Base-by-base conservation (phyloP, 2,888 invertebrate species). In the Nasonia oneida region DNA sequence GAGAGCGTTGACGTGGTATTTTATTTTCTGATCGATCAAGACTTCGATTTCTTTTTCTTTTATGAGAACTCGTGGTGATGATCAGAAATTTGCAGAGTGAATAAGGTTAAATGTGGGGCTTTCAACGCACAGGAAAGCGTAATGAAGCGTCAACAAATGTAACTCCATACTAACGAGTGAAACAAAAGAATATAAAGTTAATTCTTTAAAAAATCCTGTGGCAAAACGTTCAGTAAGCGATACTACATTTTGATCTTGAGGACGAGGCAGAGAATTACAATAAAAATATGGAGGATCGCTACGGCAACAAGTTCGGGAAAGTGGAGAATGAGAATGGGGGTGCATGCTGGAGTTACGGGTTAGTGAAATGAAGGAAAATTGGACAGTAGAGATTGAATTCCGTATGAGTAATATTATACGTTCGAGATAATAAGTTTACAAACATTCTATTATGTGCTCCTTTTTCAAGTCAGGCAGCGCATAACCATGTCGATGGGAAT, bases 241-340 rank as follows among this genome's bases (percentile, higher is more conserved):
- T 57, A 57, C 57, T 18, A 57, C 57, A 57, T 18, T 57, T 57
- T 57, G 2, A 57, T 57, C 57, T 57, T 8, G 57, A 57, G 57
- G 57, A 57, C 18, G 57, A 57, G 57, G 14, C 57, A 57, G 57
- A 57, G 57, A 57, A 57, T 2, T 57, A 47, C 39, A 39, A 39
- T 67, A 71, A 83, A 86, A 80, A 47, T 80, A 74, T 39, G 37
- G 53, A 42, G 39, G 64, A 73, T 3, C 29, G 47, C 23, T 18
- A 42, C 64, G 64, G 42, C 37, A 82, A 64, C 64, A 61, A 74
- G 61, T 47, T 47, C 23, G 74, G 53, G 12, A 14, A 77, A 73
- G 37, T 15, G 39, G n/a, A 73, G 8, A 42, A 39, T 10, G n/a
- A 73, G 39, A 42, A n/a, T 8, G 4, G n/a, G 71, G 15, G 39